Conservation (phyloP, 35 echinoderm and acorn worm genomes). For the Apostichopus japonicus region DNA sequence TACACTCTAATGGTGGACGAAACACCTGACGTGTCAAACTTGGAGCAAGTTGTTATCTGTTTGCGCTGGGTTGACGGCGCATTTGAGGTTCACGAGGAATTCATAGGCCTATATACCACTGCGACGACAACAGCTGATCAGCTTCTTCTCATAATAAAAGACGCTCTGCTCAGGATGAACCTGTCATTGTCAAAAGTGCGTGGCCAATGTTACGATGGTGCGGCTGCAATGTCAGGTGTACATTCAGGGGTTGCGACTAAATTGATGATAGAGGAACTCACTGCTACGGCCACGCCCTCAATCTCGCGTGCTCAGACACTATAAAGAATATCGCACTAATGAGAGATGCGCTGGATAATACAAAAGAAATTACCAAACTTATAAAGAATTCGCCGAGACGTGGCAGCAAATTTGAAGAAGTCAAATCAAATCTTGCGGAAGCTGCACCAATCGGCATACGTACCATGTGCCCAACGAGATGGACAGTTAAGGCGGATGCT, state of each 20-base stretch:
- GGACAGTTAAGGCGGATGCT: no score
- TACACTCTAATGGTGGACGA: background rate
- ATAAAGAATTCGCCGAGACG: slow-evolving; percentile 36
- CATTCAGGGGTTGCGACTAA: slow-evolving; percentile 11
- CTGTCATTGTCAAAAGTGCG: no score
- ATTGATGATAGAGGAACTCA: slow-evolving; percentile 29
- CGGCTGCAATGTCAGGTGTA: slow-evolving; percentile 32
- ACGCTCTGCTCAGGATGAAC: no score
- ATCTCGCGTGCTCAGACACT: slow-evolving; percentile 37
- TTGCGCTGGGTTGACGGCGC: no score
- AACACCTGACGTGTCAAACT: background rate
- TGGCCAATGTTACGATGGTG: slow-evolving; percentile 22
- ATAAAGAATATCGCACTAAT: no score
- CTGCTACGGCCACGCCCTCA: slow-evolving; percentile 32
- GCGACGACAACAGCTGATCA: no score
- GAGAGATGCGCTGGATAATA: slow-evolving; percentile 58
- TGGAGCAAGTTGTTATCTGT: background rate
- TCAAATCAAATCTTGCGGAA: background rate
- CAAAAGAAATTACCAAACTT: slow-evolving; percentile 53
- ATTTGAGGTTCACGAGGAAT: background rate
- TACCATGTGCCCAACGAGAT: no score
- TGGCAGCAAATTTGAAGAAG: slow-evolving; percentile 15
- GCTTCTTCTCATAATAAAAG: no score
- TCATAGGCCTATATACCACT: no score
- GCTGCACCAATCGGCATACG: no score